A percentile compares a stretch with the other conserved stretches of the same genome.
Evolutionary conservation across 2,113 vertebrate genomes (phyloP).

Genomic region (Hiodon tergisus): DNA sequence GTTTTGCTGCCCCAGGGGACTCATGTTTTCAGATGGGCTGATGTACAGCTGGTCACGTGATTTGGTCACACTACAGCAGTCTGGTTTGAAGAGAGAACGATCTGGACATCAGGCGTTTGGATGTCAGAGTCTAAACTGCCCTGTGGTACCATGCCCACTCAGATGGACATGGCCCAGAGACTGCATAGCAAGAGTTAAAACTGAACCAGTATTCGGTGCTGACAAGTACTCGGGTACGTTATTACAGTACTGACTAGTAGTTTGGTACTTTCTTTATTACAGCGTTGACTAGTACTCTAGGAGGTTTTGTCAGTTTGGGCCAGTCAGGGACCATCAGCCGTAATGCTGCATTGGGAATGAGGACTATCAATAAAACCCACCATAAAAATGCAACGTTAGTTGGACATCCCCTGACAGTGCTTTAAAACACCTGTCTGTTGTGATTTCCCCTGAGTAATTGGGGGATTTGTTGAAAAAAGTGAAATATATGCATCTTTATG

Average conservation of each 20-base stretch:
- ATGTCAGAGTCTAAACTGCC: background rate
- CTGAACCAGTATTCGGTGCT: background rate
- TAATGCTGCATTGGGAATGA: too few relatives aligned
- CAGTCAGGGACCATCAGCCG: too few relatives aligned
- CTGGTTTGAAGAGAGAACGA: conserved; percentile 4
- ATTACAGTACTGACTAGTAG: background rate
- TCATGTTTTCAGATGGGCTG: background rate
- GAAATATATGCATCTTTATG: too few relatives aligned
- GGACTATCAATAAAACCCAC: too few relatives aligned
- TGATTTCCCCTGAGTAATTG: too few relatives aligned
- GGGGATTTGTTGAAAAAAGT: too few relatives aligned
- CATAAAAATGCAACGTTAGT: too few relatives aligned
- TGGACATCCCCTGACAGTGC: too few relatives aligned
- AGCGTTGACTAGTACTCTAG: too few relatives aligned
- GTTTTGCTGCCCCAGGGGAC: background rate
- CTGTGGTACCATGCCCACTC: background rate
- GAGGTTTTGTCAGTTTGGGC: too few relatives aligned
- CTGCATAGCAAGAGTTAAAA: background rate
- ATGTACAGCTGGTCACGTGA: conserved; percentile 2
- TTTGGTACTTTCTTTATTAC: too few relatives aligned
- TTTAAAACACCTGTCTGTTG: too few relatives aligned
- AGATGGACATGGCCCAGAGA: background rate
- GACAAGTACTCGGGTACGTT: background rate
- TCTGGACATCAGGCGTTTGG: background rate
- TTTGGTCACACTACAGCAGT: conserved; percentile 7